Evolutionary conservation across 2,113 vertebrate species (phyloP), one percentile per base, ranked within the genome.

Genomic region (Callaeas wilsoni): DNA sequence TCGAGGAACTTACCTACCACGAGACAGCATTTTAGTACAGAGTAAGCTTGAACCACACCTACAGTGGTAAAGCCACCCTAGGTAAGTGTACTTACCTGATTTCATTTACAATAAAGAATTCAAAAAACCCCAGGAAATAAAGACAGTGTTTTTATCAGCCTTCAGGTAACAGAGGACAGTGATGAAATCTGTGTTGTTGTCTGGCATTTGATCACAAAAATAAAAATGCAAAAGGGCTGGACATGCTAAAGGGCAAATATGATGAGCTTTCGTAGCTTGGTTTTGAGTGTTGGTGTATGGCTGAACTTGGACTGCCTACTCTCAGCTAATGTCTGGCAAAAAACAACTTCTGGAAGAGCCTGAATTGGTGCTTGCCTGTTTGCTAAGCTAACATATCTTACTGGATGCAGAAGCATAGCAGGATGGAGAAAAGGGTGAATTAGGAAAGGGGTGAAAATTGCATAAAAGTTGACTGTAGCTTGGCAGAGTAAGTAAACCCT

Each of bases 121-220:
- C 1, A 8, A 57, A 37, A 64, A 55, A 63, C 12, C 5, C 7
- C 33, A 68, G n/a, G 44, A 41, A 92, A 77, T 35, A 60, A 93
- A 81, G 20, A 32, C 71, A 87, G 52, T 85, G 26, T 70, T 89
- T 94, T 82, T 62, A 57, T 60, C 84, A 79, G 55, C 56, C 70
- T 90, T 94, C 49, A 77, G 35, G 53, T 95, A 95, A 80, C 37
- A 68, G 84, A 96, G 62, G 52, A 47, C 52, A 77, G 33, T 88
- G 91, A 67, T 96, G 85, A 95, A 86, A 90, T 80, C 84, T 94
- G 22, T 93, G 41, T 82, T 91, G n/a, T 75, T 94, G 50, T 73
- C 71, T 93, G 79, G 57, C 73, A 26, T 84, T 92, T 83, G 60
- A 89, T 95, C 68, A 83, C 65, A 95, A 88, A 94, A 97, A 84